Evolutionary conservation across 2,113 vertebrate species (phyloP).

Genomic region (Pelvicachromis taeniatus): DNA sequence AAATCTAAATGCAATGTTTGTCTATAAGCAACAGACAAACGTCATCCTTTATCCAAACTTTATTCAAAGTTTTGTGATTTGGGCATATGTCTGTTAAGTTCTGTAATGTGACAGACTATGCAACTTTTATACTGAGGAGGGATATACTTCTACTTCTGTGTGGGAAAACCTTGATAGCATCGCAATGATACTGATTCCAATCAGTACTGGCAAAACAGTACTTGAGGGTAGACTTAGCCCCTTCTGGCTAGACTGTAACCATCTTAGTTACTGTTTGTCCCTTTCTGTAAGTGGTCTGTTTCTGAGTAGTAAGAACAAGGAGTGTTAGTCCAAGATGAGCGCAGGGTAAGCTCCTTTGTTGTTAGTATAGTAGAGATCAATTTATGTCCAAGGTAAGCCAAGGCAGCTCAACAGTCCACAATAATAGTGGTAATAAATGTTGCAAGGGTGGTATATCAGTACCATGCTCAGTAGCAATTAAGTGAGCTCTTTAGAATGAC

Average conservation of each 20-base stretch:
- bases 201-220: not conserved
- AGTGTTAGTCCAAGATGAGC: not conserved
- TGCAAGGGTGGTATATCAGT: not conserved
- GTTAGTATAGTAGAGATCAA: not conserved
- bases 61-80: not conserved
- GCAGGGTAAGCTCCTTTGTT: not conserved
- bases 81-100: not conserved
- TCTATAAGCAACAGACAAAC: not conserved
- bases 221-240: not conserved
- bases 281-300: not conserved
- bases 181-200: not conserved
- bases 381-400: not conserved
- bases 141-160: not conserved
- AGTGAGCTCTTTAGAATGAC: not conserved
- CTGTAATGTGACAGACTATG: not conserved
- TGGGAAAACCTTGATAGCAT: not conserved
- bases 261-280: not conserved
- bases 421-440: not conserved
- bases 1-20: not conserved
- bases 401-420: not conserved
- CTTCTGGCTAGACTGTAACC: not conserved
- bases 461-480: not conserved
- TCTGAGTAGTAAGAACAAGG: not conserved
- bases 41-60: not conserved
- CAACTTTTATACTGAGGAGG: not conserved